These are phyloP conservation scores for Drosophila sordidula DNA, from an alignment of 2,888 invertebrate genomes.

Conservation along the genomic window DNA sequence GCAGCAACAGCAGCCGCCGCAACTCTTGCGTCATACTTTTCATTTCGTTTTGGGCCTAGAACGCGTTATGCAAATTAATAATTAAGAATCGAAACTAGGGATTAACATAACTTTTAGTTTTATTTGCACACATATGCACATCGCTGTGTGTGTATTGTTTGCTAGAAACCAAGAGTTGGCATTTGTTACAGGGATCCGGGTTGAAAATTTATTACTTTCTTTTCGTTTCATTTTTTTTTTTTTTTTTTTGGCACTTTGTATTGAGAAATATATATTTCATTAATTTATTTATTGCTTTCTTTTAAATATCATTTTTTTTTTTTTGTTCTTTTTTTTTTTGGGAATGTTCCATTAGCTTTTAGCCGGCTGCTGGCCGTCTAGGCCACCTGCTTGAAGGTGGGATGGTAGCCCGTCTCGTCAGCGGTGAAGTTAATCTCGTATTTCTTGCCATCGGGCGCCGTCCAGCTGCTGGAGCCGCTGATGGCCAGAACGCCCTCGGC, in stretches of 20 bases:
- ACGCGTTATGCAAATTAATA: conserved; percentile 50
- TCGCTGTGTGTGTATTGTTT: neutral
- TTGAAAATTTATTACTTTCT: conserved; percentile 23
- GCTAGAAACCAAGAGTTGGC: conserved; percentile 1
- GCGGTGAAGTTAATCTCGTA: conserved; percentile 86
- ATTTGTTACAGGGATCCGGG: conserved; percentile 12
- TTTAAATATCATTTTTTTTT: neutral
- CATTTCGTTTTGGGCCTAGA: conserved; percentile 62
- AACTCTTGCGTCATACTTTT: conserved; percentile 71
- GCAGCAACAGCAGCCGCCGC: neutral
- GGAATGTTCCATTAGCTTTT: conserved; percentile 23
- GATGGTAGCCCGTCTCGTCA: conserved; percentile 87
- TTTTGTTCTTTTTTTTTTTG: conserved; percentile 12
- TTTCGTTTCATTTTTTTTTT: conserved; percentile 11
- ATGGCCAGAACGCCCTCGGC: conserved; percentile 86
- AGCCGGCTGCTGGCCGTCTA: conserved; percentile 36
- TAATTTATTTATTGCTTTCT: too few relatives aligned
- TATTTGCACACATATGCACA: neutral
- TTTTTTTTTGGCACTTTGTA: neutral
- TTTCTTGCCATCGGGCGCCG: conserved; percentile 86
- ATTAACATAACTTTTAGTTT: conserved; percentile 19
- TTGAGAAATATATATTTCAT: neutral
- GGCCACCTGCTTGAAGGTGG: conserved; percentile 79
- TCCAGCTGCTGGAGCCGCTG: conserved; percentile 87
- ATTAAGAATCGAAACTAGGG: conserved; percentile 1